phyloP scores from a whole-genome alignment of 2,113 vertebrate genomes.

The Pitta sordida region DNA sequence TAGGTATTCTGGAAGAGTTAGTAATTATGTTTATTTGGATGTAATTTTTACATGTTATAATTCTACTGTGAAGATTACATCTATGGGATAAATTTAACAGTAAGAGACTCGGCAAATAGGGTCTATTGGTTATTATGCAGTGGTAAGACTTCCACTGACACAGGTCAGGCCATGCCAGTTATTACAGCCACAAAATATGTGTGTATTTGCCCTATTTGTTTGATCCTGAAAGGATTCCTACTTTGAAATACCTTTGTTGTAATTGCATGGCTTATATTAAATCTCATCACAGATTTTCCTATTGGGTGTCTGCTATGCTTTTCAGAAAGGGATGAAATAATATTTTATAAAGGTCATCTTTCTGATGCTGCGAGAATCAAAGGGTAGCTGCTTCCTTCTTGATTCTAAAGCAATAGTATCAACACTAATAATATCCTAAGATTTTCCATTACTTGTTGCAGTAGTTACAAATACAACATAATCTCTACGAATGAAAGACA shows the following conservation, averaged over 20 bases:
- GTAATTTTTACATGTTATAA: not conserved
- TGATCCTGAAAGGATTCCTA: not conserved
- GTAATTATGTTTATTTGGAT: not conserved
- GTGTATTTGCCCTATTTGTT: not conserved
- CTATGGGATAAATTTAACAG: not conserved
- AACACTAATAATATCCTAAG: not conserved
- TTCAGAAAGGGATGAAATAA: not conserved
- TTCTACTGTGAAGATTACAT: not conserved
- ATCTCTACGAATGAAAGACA: not conserved
- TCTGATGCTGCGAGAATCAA: not conserved
- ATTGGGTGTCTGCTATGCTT: not conserved
- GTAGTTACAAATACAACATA: not conserved
- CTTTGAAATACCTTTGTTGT: not conserved
- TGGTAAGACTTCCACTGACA: not conserved
- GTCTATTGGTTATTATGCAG: not conserved
- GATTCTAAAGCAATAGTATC: not conserved
- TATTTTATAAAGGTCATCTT: not conserved
- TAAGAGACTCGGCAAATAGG: not conserved
- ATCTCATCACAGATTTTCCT: not conserved
- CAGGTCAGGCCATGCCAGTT: not conserved
- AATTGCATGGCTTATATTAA: not conserved
- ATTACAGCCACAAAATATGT: not conserved
- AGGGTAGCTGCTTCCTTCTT: not conserved
- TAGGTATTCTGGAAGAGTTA: not conserved
- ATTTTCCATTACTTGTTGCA: not conserved